A percentile compares a stretch with the other conserved stretches of the same genome.
phyloP scores from a whole-genome alignment of 2,888 invertebrate genomes.

The Nasonia oneida region DNA sequence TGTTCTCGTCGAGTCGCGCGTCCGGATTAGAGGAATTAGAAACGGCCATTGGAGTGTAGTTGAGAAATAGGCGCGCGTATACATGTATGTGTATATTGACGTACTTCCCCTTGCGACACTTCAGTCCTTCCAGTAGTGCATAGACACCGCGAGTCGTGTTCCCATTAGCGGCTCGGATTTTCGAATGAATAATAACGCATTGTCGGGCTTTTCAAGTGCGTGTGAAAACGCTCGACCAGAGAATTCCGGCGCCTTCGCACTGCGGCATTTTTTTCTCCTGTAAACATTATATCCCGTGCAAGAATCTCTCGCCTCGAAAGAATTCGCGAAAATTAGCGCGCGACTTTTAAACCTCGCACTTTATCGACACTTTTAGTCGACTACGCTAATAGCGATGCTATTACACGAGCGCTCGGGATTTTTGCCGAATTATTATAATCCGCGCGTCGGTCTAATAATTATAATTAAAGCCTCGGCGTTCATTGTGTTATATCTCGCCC shows the following conservation, averaged over 20 bases:
- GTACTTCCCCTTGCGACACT: conserved; percentile 37
- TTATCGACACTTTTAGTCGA: background rate
- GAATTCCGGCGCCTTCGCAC: background rate
- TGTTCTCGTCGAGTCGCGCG: background rate
- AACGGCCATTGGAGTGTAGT: conserved; percentile 39
- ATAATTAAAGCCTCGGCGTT: conserved; percentile 45
- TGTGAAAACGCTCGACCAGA: conserved; percentile 27
- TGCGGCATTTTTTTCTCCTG: background rate
- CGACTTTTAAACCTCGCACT: conserved; percentile 1
- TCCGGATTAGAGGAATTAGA: conserved; percentile 34
- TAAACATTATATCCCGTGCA: background rate
- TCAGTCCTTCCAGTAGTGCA: background rate
- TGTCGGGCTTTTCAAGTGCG: conserved; percentile 31
- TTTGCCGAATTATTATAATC: conserved; percentile 14
- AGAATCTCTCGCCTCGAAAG: background rate
- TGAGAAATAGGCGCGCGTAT: conserved; percentile 25
- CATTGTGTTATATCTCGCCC: conserved; percentile 21
- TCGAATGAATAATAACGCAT: conserved; percentile 34
- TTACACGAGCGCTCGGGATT: background rate
- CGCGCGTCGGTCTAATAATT: conserved; percentile 27
- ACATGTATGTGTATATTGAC: background rate
- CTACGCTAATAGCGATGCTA: background rate
- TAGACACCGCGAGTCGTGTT: background rate
- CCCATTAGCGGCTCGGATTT: conserved; percentile 31
- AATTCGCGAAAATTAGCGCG: background rate